Conservation (phyloP, 2,888 invertebrate species). For the Euzetes globulus region DNA sequence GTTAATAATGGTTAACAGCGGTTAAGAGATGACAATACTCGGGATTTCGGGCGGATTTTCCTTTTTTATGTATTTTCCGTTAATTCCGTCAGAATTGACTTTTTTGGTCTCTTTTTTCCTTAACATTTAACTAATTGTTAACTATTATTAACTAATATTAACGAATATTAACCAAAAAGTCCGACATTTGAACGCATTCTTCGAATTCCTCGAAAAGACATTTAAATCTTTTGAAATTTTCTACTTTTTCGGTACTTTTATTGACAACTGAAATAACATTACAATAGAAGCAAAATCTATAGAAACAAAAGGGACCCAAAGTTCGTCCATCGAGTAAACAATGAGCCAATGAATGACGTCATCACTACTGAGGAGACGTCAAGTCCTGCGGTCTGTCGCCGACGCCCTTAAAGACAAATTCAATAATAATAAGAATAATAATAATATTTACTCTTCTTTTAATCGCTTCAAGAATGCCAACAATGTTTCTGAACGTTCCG, state of each 20-base stretch:
- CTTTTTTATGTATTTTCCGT: conserved; percentile 44
- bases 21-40: conserved; percentile 37
- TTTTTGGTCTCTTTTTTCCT: conserved; percentile 37
- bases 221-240: no score
- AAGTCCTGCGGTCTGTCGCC: conserved; percentile 29
- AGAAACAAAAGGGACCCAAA: no score
- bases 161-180: no score
- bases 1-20: no score
- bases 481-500: conserved; percentile 69
- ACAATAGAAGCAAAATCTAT: no score
- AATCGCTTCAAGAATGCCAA: conserved; percentile 61
- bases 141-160: not conserved
- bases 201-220: no score
- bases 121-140: not conserved
- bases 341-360: not conserved
- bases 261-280: no score
- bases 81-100: conserved; percentile 43
- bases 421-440: no score
- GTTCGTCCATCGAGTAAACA: not conserved
- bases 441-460: conserved; percentile 43
- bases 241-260: no score
- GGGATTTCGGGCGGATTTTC: conserved; percentile 44
- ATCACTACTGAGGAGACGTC: not conserved
- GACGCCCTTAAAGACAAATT: conserved; percentile 22
- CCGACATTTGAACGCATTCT: no score